Base-by-base conservation (phyloP, 2,888 invertebrate genomes). In the Ypsolopha scabrella region DNA sequence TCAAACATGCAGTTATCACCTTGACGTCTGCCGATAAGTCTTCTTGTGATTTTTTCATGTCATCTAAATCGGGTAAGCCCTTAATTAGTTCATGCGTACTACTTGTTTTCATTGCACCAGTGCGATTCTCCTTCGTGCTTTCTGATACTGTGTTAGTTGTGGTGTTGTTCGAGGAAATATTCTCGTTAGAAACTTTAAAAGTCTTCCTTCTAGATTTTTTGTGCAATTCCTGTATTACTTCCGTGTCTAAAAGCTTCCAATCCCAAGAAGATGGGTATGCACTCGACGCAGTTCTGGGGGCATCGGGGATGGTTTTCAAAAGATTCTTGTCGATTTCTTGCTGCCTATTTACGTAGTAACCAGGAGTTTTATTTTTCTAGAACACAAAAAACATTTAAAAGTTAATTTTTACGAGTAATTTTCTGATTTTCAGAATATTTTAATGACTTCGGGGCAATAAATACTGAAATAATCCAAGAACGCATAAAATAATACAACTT, bases 301-400 rank as follows among this genome's bases (percentile, higher is more conserved):
- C 94, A 50, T 95, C 94, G 6, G 95, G 95, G 57, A 95, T 72
- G 43, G 90, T 88, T 55, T 89, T 88, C 35, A 96, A 80, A 47
- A 90, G 80, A 53, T 89, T 90, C 58, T 91, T 88, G 64, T 96
- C 95, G 55, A 96, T 87, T 71, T 96, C 96, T 57, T 90, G 88
- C 13, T 90, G 88, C 63, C 92, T 90, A 59, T 90, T 93, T 67
- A 90, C 89, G 71, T 96, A 96, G 73, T 92, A 93, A 8, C 90
- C 90, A 1, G 96, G 91, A 1, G 93, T 91, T 85, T 92, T 94
- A 75, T 93, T 92, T 90, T 91, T 94, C 95, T 96, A 83, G 55
- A 87, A 85, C 53, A 50, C 57, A 60, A 55, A 56, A 39, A 41
- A 44, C 33, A 49, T 13, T 13, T 33, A 11, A 13, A 45, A 45